Base-by-base conservation (phyloP, 2,113 vertebrate species). In the Crotophaga sulcirostris region DNA sequence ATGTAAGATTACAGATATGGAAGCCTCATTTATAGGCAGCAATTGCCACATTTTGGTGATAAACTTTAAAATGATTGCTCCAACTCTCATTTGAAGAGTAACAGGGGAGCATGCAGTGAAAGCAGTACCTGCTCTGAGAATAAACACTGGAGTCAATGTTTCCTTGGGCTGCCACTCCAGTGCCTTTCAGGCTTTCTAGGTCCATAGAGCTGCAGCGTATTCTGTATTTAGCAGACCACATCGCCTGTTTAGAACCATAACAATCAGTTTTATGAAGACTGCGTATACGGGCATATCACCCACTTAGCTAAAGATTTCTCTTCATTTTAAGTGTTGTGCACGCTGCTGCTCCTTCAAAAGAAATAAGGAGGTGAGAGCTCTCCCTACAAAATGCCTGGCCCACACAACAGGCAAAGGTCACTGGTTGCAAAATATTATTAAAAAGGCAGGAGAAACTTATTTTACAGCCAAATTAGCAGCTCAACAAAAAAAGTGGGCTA, bases 401-500 rank as follows among this genome's bases (percentile, higher is more conserved):
- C 33, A 12, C 40, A 8, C 44, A 28, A 80, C 4, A 11, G 34
- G 20, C 42, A 58, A 63, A 87, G 58, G 59, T 59, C 29, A 63
- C 23, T 2, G 1, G 54, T 34, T 54, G 38, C 72, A 77, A 72
- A 93, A 70, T 86, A 88, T 59, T 89, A 90, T 38, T 90, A 24
- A 92, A 59, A 96, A 70, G 52, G 55, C 72, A 84, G 45, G n/a
- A 83, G 33, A 81, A 85, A 42, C 3, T 13, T 76, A 45, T 54
- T 96, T 88, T 84, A 90, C 52, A 74, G 82, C 18, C 76, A 90
- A 77, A 92, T 86, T 69, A 90, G 52, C 91, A 93, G 55, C 75
- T 86, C 82, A 89, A 80, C 73, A 42, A 66, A 66, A 94, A 81
- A 55, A 92, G 73, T 44, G 52, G 73, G 51, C 58, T 72, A 16